A percentile compares a stretch with the other conserved stretches of the same genome.
Evolutionary conservation across 2,797 vertebrate species (phyloP).

Genomic region (Sebastes minor): DNA sequence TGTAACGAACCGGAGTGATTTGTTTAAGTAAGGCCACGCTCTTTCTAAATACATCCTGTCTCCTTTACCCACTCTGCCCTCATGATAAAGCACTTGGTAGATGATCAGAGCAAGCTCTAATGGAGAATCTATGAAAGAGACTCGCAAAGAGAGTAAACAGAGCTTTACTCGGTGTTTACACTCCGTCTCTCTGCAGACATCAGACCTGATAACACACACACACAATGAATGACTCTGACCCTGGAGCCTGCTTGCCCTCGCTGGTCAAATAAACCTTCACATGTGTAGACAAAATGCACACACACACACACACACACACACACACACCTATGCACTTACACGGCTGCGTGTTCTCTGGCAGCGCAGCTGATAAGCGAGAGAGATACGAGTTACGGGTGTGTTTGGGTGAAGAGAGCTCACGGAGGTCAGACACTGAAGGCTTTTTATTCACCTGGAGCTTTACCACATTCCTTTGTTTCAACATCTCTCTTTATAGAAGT

Average conservation of each 20-base stretch:
- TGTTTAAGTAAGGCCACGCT: slow-evolving; percentile 45
- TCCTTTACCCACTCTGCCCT: slow-evolving; percentile 31
- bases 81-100: slow-evolving; percentile 66
- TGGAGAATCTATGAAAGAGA: slow-evolving; percentile 64
- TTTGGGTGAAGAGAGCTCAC: slow-evolving; percentile 44
- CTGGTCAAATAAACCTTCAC: slow-evolving; percentile 60
- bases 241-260: slow-evolving; percentile 43
- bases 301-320: not conserved
- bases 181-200: slow-evolving; percentile 58
- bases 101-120: slow-evolving; percentile 63
- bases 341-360: slow-evolving; percentile 38
- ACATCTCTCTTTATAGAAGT: not conserved
- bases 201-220: slow-evolving; percentile 56
- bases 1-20: not conserved
- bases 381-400: slow-evolving; percentile 54
- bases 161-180: slow-evolving; percentile 69
- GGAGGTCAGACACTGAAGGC: slow-evolving; percentile 48
- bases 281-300: slow-evolving; percentile 3
- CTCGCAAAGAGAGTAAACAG: slow-evolving; percentile 61
- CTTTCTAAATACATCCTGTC: slow-evolving; percentile 46
- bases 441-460: slow-evolving; percentile 49
- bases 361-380: slow-evolving; percentile 45
- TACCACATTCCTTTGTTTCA: slow-evolving; percentile 49
- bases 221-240: slow-evolving; percentile 62
- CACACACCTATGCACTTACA: not conserved